These are phyloP conservation scores for Streptopelia turtur DNA, from an alignment of 2,797 vertebrate species.

Conservation along the genomic window DNA sequence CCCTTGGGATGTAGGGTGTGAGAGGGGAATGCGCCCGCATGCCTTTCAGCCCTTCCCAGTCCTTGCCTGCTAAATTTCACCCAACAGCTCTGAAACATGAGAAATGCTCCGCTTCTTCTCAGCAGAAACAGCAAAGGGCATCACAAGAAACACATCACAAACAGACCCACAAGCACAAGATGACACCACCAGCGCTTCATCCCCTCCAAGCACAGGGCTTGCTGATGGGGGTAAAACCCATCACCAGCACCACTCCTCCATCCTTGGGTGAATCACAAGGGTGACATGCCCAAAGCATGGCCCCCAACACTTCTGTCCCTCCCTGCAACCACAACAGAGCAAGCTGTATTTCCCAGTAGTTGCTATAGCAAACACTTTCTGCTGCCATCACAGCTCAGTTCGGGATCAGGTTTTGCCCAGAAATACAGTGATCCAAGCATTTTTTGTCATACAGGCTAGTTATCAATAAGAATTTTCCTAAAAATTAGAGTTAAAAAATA, in stretches of 20 bases:
- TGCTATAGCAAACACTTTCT: background rate
- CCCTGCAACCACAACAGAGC: background rate
- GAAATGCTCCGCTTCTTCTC: slow-evolving; percentile 1
- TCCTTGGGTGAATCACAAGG: no score
- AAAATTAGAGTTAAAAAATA: fast-evolving
- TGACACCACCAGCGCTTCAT: background rate
- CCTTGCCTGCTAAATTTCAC: slow-evolving; percentile 1
- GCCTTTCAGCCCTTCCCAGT: background rate
- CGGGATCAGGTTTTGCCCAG: background rate
- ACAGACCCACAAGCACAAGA: background rate
- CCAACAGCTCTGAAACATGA: background rate
- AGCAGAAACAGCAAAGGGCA: background rate
- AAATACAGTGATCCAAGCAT: background rate
- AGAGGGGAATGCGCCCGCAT: background rate
- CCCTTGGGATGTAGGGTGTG: background rate
- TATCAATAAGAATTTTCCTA: background rate
- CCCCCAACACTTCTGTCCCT: background rate
- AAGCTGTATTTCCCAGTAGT: background rate
- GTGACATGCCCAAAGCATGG: fast-evolving
- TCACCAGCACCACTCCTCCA: background rate
- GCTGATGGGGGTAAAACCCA: no score
- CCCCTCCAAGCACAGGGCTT: background rate
- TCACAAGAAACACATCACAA: slow-evolving; percentile 39
- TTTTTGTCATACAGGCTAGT: background rate
- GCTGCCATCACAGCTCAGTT: background rate